Evolutionary conservation across 2,113 vertebrate species (phyloP).

Genomic region (Cyprinus carpio): DNA sequence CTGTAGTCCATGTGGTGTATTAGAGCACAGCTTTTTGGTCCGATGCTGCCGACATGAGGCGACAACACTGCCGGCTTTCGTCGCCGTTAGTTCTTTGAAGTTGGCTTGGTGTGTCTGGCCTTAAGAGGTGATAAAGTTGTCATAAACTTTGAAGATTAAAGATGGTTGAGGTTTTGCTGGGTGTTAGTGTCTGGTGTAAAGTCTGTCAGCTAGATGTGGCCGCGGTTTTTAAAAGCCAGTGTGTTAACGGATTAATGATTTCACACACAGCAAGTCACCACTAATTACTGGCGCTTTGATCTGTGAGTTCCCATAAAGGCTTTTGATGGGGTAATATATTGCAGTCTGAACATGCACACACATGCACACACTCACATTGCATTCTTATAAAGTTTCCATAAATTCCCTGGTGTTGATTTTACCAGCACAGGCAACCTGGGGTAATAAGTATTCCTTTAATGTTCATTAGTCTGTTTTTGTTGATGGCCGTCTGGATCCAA

Average conservation of each 20-base stretch:
- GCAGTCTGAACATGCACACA: slow-evolving; percentile 25
- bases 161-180: not conserved
- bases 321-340: slow-evolving; percentile 52
- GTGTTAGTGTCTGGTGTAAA: not conserved
- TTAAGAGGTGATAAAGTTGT: not conserved
- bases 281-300: slow-evolving; percentile 54
- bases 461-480: slow-evolving; percentile 40
- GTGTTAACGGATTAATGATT: slow-evolving; percentile 41
- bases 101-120: too few relatives aligned
- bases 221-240: slow-evolving; percentile 25
- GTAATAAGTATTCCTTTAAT: slow-evolving; percentile 38
- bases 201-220: not conserved
- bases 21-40: too few relatives aligned
- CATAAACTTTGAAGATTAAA: slow-evolving; percentile 28
- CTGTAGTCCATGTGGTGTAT: too few relatives aligned
- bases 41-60: too few relatives aligned
- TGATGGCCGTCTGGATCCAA: slow-evolving; percentile 16
- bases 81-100: too few relatives aligned
- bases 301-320: slow-evolving; percentile 37
- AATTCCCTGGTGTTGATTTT: slow-evolving; percentile 6
- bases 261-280: slow-evolving; percentile 36
- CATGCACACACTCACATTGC: not conserved
- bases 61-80: too few relatives aligned
- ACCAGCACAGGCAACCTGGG: not conserved
- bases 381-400: slow-evolving; percentile 23